Evolutionary conservation across 2,113 vertebrate species (phyloP), one percentile per base, ranked within the genome.

Genomic region (Pollimyrus isidori): DNA sequence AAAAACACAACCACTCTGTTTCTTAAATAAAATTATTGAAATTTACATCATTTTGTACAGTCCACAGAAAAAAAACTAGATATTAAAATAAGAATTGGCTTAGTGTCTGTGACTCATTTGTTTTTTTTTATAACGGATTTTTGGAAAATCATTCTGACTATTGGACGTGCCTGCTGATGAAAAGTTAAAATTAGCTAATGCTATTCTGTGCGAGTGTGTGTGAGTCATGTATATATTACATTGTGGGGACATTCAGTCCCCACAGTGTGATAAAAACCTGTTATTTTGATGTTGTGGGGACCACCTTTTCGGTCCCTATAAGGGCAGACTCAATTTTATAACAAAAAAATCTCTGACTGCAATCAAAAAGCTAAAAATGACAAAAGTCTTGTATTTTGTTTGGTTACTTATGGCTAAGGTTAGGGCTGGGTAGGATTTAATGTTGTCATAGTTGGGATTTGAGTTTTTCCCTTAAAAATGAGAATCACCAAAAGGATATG

Each of bases 21-120:
- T 86, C 23, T 30, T 46, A 21, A 89, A 49, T 39, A 7, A 35
- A 62, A 58, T 89, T 84, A 2, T 35, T 46, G 11, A 89, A 89
- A 82, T 53, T 13, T 86, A 17, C 30, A n/a, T 46, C 0, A 84
- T 89, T 84, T 89, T 49, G 56, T 39, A 50, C 30, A 89, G 39
- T 48, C 53, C 80, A 58, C 48, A 82, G 48, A 62, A 89, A 89
- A 82, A 21, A 11, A 84, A 84, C 45, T 46, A 45, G 23, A 84
- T n/a, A 48, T 46, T 48, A 84, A 96, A 94, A 91, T 93, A 93
- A 93, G 90, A 94, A 93, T 94, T 91, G 93, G 93, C 91, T 93
- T 92, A 93, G 93, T 94, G 92, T 92, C 83, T 50, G 50, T 89
- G 73, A 42, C 46, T 89, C 58, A 73, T 21, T 88, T 10, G 48